Evolutionary conservation across 2,888 invertebrate genomes (phyloP).

Genomic region (Epicampocera succincta): DNA sequence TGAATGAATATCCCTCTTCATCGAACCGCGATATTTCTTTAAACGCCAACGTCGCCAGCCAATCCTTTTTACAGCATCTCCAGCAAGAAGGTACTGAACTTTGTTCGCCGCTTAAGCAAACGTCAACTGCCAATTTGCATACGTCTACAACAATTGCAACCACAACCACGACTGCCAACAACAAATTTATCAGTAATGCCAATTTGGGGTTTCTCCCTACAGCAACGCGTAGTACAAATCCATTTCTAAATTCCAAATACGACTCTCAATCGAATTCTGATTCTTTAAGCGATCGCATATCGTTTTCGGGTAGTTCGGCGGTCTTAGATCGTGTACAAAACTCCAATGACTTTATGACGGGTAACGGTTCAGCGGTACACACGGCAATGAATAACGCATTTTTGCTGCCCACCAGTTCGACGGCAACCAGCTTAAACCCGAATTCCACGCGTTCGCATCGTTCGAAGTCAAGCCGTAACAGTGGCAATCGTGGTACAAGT

Average conservation of each 20-base stretch:
- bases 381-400: constrained; percentile 74
- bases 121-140: constrained; percentile 59
- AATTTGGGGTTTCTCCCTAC: constrained; percentile 65
- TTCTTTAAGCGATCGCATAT: constrained; percentile 73
- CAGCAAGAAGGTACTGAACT: constrained; percentile 73
- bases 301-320: constrained; percentile 76
- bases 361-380: constrained; percentile 58
- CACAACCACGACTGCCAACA: constrained; percentile 65
- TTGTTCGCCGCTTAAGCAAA: constrained; percentile 77
- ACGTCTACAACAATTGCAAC: constrained; percentile 57
- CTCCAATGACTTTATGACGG: constrained; percentile 64
- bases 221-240: constrained; percentile 78
- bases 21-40: constrained; percentile 52
- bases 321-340: constrained; percentile 75
- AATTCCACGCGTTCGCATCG: constrained; percentile 77
- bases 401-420: constrained; percentile 72
- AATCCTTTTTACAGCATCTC: constrained; percentile 75
- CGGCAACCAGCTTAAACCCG: constrained; percentile 63
- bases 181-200: constrained; percentile 65
- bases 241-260: constrained; percentile 79
- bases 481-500: constrained; percentile 78
- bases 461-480: constrained; percentile 76
- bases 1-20: constrained; percentile 80
- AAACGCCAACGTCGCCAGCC: constrained; percentile 47
- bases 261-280: constrained; percentile 74